Base-by-base conservation (phyloP, 2,113 vertebrate species). In the Lagopus leucura region DNA sequence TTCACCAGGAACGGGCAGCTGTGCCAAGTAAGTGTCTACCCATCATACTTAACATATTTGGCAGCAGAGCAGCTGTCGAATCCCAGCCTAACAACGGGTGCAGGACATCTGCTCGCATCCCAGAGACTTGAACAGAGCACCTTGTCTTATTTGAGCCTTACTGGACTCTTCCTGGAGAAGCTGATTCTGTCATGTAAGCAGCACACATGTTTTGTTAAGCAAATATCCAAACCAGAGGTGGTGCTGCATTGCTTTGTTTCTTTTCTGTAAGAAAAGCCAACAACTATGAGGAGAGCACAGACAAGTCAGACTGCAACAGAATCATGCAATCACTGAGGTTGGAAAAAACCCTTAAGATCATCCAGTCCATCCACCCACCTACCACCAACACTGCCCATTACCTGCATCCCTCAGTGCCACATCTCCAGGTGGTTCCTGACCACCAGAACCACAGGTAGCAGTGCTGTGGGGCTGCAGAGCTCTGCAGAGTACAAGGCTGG, bases 131-230 rank as follows among this genome's bases (percentile, higher is more conserved):
- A 22, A n/a, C 12, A 3, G 20, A 22, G 43, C 4, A 52, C 78
- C 85, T 57, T 1, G 27, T 13, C 10, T 16, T 6, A n/a, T 11
- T 18, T 0, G 1, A 63, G 70, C 5, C 70, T 25, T 4, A 30
- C 55, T 36, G 78, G 48, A 6, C 9, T 13, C n/a, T 8, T 54
- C 61, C 70, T n/a, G 74, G 70, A 30, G 20, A 52, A 61, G 38
- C 0, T 11, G 38, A 40, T 9, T 6, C 4, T 5, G 70, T 1
- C 32, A 36, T 8, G 3, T 6, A 27, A 48, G 61, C 1, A 4
- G 45, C 38, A 32, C n/a, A 3, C 0, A 4, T 5, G 32, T 11
- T 65, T 14, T 1, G 1, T 5, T 16, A 21, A 54, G 57, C 69
- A 57, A 20, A 34, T 1, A 10, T 1, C 45, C 66, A 27, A 43